A percentile compares a stretch with the other conserved stretches of the same genome.
These are phyloP conservation scores for Pterobdella sp. DNA, from an alignment of 2,888 invertebrate species.

Conservation along the genomic window DNA sequence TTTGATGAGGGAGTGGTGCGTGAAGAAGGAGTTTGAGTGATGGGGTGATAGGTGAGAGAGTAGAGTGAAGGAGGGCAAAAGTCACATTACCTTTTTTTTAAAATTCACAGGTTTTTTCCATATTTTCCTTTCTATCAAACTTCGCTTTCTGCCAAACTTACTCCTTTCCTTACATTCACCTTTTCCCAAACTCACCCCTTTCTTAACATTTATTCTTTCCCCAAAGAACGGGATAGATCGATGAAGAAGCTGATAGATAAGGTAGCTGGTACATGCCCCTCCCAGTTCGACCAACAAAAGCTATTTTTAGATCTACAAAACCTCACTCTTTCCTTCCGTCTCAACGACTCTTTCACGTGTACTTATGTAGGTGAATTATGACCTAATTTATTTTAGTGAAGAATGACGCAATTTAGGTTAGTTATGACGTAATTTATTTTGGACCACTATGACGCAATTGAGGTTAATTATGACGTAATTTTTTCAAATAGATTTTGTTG, in stretches of 20 bases:
- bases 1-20: neutral
- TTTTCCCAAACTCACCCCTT: neutral
- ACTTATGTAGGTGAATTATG: conserved; percentile 22
- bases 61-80: neutral
- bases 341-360: conserved; percentile 20
- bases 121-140: neutral
- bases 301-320: conserved; percentile 19
- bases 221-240: conserved; percentile 8
- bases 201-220: neutral
- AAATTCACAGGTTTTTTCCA: neutral
- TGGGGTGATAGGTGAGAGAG: neutral
- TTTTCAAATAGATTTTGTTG: no score
- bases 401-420: no score
- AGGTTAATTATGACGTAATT: no score
- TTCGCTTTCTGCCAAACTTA: neutral
- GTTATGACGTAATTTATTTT: no score
- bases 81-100: neutral
- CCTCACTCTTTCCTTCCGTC: conserved; percentile 18
- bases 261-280: conserved; percentile 14
- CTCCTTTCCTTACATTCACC: neutral
- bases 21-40: neutral
- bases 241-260: conserved; percentile 15
- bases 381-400: no score
- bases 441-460: no score
- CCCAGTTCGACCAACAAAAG: conserved; percentile 19